These are phyloP conservation scores for Herminia tarsipennalis DNA, from an alignment of 2,888 invertebrate genomes.

Conservation along the genomic window DNA sequence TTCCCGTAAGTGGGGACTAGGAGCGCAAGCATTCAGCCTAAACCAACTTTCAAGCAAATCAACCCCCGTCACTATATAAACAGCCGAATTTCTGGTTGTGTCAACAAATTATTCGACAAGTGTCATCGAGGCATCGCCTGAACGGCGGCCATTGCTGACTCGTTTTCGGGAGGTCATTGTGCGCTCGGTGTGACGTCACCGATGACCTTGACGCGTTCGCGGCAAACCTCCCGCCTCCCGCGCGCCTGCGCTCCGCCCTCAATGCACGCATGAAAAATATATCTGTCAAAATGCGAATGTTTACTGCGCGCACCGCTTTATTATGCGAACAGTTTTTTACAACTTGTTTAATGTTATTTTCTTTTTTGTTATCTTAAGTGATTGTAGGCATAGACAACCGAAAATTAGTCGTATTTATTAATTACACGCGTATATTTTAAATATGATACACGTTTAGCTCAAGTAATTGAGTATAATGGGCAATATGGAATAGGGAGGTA, in stretches of 20 bases:
- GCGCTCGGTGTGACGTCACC: constrained; percentile 76
- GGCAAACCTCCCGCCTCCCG: constrained; percentile 42
- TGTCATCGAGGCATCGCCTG: constrained; percentile 56
- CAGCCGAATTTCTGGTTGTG: constrained; percentile 43
- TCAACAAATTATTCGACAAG: constrained; percentile 61
- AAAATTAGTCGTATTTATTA: constrained; percentile 8
- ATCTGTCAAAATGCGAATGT: constrained; percentile 53
- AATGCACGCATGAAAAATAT: constrained; percentile 68
- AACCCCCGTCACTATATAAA: constrained; percentile 40
- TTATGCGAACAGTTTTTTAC: constrained; percentile 17
- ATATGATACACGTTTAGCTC: too few relatives aligned
- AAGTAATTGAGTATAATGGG: too few relatives aligned
- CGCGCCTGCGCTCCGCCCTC: constrained; percentile 34
- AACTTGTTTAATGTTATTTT: constrained; percentile 12
- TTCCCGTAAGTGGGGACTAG: constrained; percentile 5
- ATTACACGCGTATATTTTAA: too few relatives aligned
- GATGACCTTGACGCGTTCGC: constrained; percentile 81
- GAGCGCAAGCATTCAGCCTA: constrained; percentile 37
- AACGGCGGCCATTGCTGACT: constrained; percentile 57
- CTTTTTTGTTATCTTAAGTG: constrained; percentile 14
- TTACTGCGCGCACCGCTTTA: constrained; percentile 29
- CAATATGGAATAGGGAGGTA: too few relatives aligned
- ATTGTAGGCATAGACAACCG: too few relatives aligned
- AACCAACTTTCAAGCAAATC: constrained; percentile 42
- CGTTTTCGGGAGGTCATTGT: constrained; percentile 79